Conservation (phyloP, 2,797 vertebrate genomes). For the Crenuchus spilurus region DNA sequence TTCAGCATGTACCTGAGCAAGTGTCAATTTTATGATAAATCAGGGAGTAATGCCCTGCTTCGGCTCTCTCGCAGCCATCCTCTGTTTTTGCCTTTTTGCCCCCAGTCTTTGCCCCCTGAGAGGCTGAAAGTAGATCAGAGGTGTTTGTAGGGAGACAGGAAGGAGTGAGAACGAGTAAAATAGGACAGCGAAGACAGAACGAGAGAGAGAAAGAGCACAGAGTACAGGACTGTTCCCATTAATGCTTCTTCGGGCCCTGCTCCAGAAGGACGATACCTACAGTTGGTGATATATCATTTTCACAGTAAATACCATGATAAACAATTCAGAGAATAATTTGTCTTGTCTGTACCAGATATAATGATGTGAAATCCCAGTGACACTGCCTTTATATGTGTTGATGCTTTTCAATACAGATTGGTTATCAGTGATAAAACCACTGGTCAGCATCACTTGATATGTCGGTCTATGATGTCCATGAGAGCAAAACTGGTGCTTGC, state of each 20-base stretch:
- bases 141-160: constrained; percentile 66
- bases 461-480: too few species aligned
- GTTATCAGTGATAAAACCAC: too few species aligned
- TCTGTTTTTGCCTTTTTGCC: constrained; percentile 10
- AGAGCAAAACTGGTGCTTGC: too few species aligned
- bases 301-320: too few species aligned
- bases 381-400: too few species aligned
- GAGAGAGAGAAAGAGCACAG: constrained; percentile 34
- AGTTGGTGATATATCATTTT: too few species aligned
- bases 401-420: too few species aligned
- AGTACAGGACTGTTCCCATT: constrained; percentile 21
- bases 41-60: constrained; percentile 16
- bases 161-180: constrained; percentile 70
- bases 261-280: too few species aligned
- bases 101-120: constrained; percentile 25
- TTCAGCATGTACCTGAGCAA: background rate
- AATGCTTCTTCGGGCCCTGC: background rate
- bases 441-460: too few species aligned
- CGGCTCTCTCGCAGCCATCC: constrained; percentile 1
- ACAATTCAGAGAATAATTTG: too few species aligned
- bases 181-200: constrained; percentile 63
- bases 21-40: background rate
- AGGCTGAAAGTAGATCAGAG: constrained; percentile 68
- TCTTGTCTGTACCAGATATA: too few species aligned
- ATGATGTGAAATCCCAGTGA: too few species aligned